Conservation (phyloP, 2,113 vertebrate genomes). For the Cavia porcellus region DNA sequence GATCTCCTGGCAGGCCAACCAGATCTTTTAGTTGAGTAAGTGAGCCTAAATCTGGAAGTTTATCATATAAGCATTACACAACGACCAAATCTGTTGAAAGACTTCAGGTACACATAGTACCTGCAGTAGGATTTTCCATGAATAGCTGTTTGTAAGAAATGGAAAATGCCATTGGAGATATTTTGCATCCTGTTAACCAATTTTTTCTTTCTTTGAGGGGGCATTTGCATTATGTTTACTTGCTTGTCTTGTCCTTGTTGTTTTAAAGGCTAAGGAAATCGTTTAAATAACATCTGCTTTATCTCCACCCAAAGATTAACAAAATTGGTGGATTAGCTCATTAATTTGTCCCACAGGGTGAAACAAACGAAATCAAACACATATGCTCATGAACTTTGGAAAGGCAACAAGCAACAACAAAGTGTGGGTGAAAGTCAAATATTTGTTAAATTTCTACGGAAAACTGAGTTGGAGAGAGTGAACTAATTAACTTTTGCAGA, state of each 20-base stretch:
- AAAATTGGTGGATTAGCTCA: slow-evolving; percentile 40
- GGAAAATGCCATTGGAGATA: not conserved
- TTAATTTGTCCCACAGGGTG: not conserved
- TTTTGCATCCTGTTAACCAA: slow-evolving; percentile 14
- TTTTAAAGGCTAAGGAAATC: not conserved
- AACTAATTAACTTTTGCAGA: slow-evolving; percentile 59
- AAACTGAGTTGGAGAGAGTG: slow-evolving; percentile 51
- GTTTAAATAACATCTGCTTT: slow-evolving; percentile 23
- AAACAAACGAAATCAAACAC: slow-evolving; percentile 1
- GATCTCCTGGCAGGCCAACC: not conserved
- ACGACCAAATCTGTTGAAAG: not conserved
- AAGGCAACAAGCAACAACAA: not conserved
- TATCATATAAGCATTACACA: not conserved
- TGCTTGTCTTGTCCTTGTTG: not conserved
- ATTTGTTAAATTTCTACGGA: slow-evolving; percentile 43
- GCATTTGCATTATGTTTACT: not conserved
- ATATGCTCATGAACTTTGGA: not conserved
- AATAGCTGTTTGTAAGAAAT: slow-evolving; percentile 27
- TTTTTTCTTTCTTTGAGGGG: not conserved
- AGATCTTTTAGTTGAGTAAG: slow-evolving; percentile 2
- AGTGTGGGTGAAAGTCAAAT: slow-evolving; percentile 57
- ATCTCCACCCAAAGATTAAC: not conserved
- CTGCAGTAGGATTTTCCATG: not conserved
- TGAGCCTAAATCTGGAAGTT: not conserved
- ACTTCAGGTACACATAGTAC: not conserved